Evolutionary conservation across 37 sponge, comb jelly and placozoan genomes (phyloP).

Genomic region (Petrosia ficiformis): DNA sequence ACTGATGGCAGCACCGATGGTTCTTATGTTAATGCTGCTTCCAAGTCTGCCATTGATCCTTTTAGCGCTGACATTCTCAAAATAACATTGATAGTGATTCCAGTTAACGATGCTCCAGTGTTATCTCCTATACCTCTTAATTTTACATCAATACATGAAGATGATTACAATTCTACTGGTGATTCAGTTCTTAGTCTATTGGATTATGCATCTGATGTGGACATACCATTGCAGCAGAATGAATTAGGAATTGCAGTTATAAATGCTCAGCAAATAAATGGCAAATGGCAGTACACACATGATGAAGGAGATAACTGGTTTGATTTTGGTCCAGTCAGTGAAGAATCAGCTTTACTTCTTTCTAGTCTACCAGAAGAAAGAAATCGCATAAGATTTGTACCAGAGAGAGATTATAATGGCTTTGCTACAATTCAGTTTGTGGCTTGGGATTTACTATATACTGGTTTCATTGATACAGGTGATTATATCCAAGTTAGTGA

Average conservation of each 20-base stretch:
- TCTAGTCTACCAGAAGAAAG: conserved; percentile 21
- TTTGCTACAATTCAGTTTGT: conserved; percentile 36
- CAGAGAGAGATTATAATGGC: conserved; percentile 77
- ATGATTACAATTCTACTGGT: conserved; percentile 70
- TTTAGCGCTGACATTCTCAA: conserved; percentile 47
- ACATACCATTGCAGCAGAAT: conserved; percentile 16
- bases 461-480: neutral
- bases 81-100: conserved; percentile 43
- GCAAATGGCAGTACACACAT: conserved; percentile 72
- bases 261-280: conserved; percentile 61
- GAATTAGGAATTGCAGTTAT: conserved; percentile 66
- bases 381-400: conserved; percentile 66
- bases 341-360: conserved; percentile 47
- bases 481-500: neutral
- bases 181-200: conserved; percentile 64
- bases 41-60: conserved; percentile 58
- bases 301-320: conserved; percentile 61
- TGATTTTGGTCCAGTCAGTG: conserved; percentile 45
- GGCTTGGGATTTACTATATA: conserved; percentile 78
- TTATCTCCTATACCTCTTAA: conserved; percentile 37
- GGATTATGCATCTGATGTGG: conserved; percentile 55
- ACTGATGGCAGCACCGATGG: conserved; percentile 43
- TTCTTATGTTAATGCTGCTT: conserved; percentile 41
- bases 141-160: conserved; percentile 65
- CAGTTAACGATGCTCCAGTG: conserved; percentile 85